Evolutionary conservation across 2,888 invertebrate species (phyloP).

Genomic region (Pocota personata): DNA sequence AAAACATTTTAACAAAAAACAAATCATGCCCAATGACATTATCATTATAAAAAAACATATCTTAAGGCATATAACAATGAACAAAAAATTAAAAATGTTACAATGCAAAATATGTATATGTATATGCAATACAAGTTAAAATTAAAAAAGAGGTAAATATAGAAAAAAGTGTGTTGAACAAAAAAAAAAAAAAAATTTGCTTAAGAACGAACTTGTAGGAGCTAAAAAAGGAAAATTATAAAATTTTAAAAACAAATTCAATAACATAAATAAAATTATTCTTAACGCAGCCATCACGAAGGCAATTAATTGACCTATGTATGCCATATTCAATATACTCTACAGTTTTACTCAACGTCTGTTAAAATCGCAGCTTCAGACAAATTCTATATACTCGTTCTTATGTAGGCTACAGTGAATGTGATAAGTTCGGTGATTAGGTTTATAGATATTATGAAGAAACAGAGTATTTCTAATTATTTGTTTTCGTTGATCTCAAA

Average conservation of each 20-base stretch:
- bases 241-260: background rate
- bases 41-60: slow-evolving; percentile 10
- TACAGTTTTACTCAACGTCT: too few species aligned
- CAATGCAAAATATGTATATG: slow-evolving; percentile 5
- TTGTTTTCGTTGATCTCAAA: too few species aligned
- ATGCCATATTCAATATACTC: background rate
- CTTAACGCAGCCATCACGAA: slow-evolving; percentile 8
- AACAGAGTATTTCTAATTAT: too few species aligned
- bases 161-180: background rate
- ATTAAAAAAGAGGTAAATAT: slow-evolving; percentile 11
- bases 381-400: too few species aligned
- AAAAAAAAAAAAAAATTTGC: background rate
- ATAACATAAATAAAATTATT: background rate
- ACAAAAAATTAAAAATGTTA: slow-evolving; percentile 16
- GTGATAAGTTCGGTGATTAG: too few species aligned
- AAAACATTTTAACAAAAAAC: slow-evolving; percentile 39
- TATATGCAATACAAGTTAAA: background rate
- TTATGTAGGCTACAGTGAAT: too few species aligned
- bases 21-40: slow-evolving; percentile 44
- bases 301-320: background rate
- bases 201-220: slow-evolving; percentile 13
- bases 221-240: slow-evolving; percentile 2
- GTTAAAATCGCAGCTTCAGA: too few species aligned
- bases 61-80: slow-evolving; percentile 21
- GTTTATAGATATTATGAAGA: too few species aligned